phyloP scores from a whole-genome alignment of 2,113 vertebrate species.

The Callionymus lyra region DNA sequence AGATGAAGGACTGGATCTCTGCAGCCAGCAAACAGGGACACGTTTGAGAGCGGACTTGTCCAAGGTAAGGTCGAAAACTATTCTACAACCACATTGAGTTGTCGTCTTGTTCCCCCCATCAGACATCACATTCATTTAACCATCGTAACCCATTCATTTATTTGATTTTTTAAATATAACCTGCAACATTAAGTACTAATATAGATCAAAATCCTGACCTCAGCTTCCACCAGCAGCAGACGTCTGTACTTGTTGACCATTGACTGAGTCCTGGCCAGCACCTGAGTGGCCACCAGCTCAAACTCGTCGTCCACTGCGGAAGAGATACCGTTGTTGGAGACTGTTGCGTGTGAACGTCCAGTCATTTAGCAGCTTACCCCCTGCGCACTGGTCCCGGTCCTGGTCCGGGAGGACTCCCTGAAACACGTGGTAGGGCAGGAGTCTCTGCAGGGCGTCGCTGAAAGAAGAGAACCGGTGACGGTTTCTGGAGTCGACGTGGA shows the following conservation, averaged over 20 bases:
- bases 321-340: not conserved
- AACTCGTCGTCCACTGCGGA: constrained; percentile 86
- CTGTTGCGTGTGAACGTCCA: not conserved
- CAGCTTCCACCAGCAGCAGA: constrained; percentile 90
- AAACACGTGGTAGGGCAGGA: constrained; percentile 90
- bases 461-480: constrained; percentile 75
- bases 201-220: constrained; percentile 79
- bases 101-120: too few species aligned
- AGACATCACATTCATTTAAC: not conserved
- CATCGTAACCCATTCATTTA: not conserved
- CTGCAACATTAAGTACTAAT: not conserved
- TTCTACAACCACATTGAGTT: not conserved
- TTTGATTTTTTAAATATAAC: not conserved
- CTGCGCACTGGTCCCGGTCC: constrained; percentile 77
- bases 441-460: constrained; percentile 76
- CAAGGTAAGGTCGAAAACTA: not conserved
- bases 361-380: constrained; percentile 41
- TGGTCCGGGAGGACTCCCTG: constrained; percentile 80
- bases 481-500: constrained; percentile 71
- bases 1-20: constrained; percentile 88
- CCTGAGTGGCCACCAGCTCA: constrained; percentile 81
- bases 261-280: constrained; percentile 84
- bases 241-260: constrained; percentile 97
- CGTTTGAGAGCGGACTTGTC: not conserved
- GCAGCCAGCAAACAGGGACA: constrained; percentile 8